phyloP scores from a whole-genome alignment of 2,797 vertebrate species.

The Orestias chungarensis region DNA sequence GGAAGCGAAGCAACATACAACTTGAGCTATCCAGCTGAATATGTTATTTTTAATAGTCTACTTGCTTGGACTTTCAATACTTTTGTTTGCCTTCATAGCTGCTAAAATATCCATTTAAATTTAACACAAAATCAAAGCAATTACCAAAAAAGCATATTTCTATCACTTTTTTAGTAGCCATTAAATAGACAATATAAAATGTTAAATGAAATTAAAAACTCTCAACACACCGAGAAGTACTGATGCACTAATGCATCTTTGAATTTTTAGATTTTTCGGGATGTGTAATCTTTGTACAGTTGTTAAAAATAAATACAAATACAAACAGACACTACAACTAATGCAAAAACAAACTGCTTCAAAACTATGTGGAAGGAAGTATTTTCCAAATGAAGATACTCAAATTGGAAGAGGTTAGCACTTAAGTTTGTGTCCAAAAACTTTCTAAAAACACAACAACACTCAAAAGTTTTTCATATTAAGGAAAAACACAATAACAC shows the following conservation, averaged over 20 bases:
- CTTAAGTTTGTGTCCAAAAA: conserved; percentile 3
- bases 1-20: no score
- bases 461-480: background rate
- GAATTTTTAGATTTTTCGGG: background rate
- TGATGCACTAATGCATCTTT: background rate
- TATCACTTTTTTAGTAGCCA: background rate
- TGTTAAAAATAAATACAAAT: background rate
- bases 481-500: background rate
- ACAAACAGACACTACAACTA: background rate
- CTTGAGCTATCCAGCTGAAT: no score
- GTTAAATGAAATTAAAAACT: background rate
- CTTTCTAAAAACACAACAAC: background rate
- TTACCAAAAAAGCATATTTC: background rate
- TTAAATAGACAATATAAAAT: background rate
- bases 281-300: no score
- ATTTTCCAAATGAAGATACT: background rate
- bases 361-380: background rate
- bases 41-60: background rate
- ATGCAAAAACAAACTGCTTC: background rate
- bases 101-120: background rate
- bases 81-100: background rate
- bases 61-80: background rate
- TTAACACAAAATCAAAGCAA: background rate
- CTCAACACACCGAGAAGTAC: background rate
- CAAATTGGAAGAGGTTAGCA: background rate